Percentiles rank a stretch among this genome's conserved stretches.
These are phyloP conservation scores for Eristalinus sepulchralis DNA, from an alignment of 2,888 invertebrate genomes.

Conservation along the genomic window DNA sequence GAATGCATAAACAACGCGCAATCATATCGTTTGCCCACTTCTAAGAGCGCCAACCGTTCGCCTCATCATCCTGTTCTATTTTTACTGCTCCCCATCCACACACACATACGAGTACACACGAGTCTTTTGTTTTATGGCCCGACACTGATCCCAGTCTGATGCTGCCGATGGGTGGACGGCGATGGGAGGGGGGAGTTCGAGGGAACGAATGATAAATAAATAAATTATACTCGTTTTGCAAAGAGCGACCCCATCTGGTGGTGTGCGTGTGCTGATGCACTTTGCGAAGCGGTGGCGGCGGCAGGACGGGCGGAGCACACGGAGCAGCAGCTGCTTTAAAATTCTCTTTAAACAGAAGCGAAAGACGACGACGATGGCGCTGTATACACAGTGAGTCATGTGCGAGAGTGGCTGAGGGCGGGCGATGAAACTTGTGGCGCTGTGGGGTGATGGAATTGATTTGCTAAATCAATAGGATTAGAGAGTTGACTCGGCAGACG, in stretches of 20 bases:
- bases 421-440: conserved; percentile 38
- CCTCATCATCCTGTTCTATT: conserved; percentile 31
- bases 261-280: conserved; percentile 3
- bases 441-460: conserved; percentile 47
- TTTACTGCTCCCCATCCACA: conserved; percentile 34
- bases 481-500: not conserved
- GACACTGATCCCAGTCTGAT: conserved; percentile 55
- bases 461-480: conserved; percentile 47
- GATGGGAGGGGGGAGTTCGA: not conserved
- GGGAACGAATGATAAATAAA: conserved; percentile 60
- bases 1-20: conserved; percentile 60
- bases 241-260: not conserved
- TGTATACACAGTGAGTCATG: not conserved
- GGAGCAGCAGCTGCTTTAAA: conserved; percentile 33
- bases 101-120: conserved; percentile 5
- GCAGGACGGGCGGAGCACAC: not conserved
- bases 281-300: conserved; percentile 19
- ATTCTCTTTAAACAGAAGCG: conserved; percentile 45
- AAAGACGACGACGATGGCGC: not conserved
- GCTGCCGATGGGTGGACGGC: not conserved
- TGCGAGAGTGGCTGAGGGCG: not conserved
- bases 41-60: not conserved
- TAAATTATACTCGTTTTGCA: conserved; percentile 52
- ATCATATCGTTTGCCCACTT: conserved; percentile 27
- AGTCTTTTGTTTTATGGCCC: conserved; percentile 38